These are phyloP conservation scores for Cherax quadricarinatus DNA, from an alignment of 1,140 invertebrate species.

Conservation along the genomic window DNA sequence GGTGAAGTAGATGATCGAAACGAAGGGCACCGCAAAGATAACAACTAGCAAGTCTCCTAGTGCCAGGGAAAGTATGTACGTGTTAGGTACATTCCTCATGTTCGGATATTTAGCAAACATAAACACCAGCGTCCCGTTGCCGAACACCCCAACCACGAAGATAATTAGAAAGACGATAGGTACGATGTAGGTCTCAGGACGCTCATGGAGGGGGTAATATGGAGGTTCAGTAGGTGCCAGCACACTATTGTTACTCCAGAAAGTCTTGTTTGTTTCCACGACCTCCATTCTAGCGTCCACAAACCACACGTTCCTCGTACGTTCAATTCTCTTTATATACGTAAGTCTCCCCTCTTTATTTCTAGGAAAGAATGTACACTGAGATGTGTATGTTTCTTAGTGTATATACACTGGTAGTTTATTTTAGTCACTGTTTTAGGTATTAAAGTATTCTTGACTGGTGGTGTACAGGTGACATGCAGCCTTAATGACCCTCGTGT, in stretches of 20 bases:
- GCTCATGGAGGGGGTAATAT: conserved; percentile 29
- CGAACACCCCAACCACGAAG: conserved; percentile 42
- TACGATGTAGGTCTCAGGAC: conserved; percentile 54
- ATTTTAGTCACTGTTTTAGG: too few relatives aligned
- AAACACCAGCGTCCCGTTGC: conserved; percentile 52
- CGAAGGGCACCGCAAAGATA: conserved; percentile 58
- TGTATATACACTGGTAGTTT: too few relatives aligned
- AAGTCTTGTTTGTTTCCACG: background rate
- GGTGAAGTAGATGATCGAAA: conserved; percentile 53
- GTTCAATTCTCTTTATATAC: too few relatives aligned
- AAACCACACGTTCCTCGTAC: too few relatives aligned
- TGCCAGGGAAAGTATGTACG: conserved; percentile 48
- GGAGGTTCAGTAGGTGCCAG: background rate
- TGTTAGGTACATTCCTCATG: conserved; percentile 55
- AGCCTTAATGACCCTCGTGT: too few relatives aligned
- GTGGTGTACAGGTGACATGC: too few relatives aligned
- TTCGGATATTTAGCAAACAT: conserved; percentile 47
- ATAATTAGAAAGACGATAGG: conserved; percentile 55
- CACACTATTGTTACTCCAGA: background rate
- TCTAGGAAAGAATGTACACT: too few relatives aligned
- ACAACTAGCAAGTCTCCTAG: conserved; percentile 48
- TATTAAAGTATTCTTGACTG: too few relatives aligned
- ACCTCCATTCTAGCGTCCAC: background rate
- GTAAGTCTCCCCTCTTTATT: too few relatives aligned
- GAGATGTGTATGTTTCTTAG: too few relatives aligned